Evolutionary conservation across 2,888 invertebrate species (phyloP).

Genomic region (Serripes groenlandicus): DNA sequence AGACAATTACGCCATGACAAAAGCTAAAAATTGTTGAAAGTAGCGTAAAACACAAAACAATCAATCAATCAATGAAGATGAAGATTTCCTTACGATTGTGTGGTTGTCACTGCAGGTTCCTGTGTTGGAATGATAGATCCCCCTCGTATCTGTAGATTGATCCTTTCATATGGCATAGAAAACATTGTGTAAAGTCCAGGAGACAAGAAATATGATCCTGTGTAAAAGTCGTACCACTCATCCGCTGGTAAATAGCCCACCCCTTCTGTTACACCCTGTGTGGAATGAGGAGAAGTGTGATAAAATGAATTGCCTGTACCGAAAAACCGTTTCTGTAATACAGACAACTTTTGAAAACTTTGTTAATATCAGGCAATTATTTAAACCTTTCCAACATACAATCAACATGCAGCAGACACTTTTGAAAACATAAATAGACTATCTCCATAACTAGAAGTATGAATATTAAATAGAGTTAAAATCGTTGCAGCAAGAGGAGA

Average conservation of each 20-base stretch:
- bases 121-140: constrained; percentile 90
- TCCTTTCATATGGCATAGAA: constrained; percentile 89
- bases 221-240: constrained; percentile 81
- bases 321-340: too few species aligned
- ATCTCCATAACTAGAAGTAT: too few species aligned
- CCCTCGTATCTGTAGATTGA: constrained; percentile 90
- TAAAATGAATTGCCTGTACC: background rate
- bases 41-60: too few species aligned
- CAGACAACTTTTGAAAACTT: too few species aligned
- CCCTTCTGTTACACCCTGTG: constrained; percentile 67
- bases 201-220: constrained; percentile 59
- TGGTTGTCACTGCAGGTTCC: constrained; percentile 89
- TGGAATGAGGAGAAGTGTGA: background rate
- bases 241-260: constrained; percentile 81
- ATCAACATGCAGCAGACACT: too few species aligned
- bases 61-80: too few species aligned
- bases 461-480: too few species aligned
- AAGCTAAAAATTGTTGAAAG: background rate
- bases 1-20: too few species aligned
- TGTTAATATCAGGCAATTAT: too few species aligned
- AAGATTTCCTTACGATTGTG: constrained; percentile 77
- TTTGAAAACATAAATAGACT: too few species aligned
- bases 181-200: constrained; percentile 86
- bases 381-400: too few species aligned
- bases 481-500: too few species aligned